Percentiles rank a stretch among this genome's conserved stretches.
phyloP scores from a whole-genome alignment of 2,888 invertebrate species.

The Dolichopus griseipennis region DNA sequence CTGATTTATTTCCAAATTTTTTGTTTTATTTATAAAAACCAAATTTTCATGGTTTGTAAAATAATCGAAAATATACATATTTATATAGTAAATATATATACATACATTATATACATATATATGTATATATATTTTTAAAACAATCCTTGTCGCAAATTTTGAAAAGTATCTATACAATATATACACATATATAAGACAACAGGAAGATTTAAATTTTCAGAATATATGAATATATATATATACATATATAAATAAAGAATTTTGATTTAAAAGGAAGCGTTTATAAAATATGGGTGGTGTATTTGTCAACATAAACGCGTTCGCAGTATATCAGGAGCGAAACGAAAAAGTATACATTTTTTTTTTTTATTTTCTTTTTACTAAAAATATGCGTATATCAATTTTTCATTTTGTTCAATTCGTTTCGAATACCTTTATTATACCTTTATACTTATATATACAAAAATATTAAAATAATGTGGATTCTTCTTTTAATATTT shows the following conservation, averaged over 20 bases:
- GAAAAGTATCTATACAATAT: not conserved
- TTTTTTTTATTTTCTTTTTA: not conserved
- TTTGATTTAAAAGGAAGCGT: no score
- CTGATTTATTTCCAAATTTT: no score
- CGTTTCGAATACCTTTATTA: no score
- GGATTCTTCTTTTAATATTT: not conserved
- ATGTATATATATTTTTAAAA: not conserved
- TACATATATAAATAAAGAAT: not conserved
- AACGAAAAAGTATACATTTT: not conserved
- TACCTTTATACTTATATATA: no score
- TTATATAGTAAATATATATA: not conserved
- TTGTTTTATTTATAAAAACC: not conserved
- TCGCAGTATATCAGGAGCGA: not conserved
- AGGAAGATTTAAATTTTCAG: not conserved
- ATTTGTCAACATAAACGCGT: not conserved
- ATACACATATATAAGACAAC: not conserved
- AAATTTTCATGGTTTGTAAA: constrained; percentile 1
- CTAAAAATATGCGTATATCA: not conserved
- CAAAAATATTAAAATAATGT: no score
- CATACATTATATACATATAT: not conserved
- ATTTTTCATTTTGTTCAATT: not conserved
- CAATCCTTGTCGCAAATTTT: not conserved
- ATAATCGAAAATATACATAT: not conserved
- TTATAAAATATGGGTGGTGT: not conserved
- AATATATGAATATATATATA: no score